Percentiles rank a stretch among this genome's conserved stretches.
These are phyloP conservation scores for Aphelinus certus DNA, from an alignment of 1,140 invertebrate genomes.

Conservation along the genomic window DNA sequence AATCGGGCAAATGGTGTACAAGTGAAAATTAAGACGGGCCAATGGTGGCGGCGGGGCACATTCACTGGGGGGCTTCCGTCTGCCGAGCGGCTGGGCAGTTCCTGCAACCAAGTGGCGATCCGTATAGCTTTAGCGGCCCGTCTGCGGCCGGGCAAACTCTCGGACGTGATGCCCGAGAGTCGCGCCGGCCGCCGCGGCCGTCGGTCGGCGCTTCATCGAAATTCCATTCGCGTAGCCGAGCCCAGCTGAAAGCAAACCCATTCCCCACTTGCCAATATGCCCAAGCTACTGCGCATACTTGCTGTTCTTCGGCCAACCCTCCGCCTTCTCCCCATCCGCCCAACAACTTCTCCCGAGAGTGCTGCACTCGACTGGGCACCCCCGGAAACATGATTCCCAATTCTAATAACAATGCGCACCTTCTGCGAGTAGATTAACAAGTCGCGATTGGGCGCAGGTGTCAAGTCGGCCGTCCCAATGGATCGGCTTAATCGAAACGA, in stretches of 20 bases:
- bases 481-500: too few species aligned
- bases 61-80: too few species aligned
- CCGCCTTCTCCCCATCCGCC: background rate
- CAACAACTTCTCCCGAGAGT: too few species aligned
- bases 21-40: too few species aligned
- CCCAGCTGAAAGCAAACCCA: slow-evolving; percentile 47
- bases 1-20: too few species aligned
- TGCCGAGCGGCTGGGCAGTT: background rate
- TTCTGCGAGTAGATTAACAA: too few species aligned
- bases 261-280: slow-evolving; percentile 26
- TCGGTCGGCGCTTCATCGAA: slow-evolving; percentile 44
- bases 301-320: slow-evolving; percentile 6
- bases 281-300: background rate
- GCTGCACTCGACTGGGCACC: too few species aligned
- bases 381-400: too few species aligned
- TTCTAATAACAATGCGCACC: too few species aligned
- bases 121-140: slow-evolving; percentile 7
- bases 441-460: too few species aligned
- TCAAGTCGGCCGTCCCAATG: too few species aligned
- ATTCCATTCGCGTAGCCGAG: slow-evolving; percentile 48
- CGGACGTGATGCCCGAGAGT: slow-evolving; percentile 33
- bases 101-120: background rate
- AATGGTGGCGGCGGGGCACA: too few species aligned
- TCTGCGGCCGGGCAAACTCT: slow-evolving; percentile 38
- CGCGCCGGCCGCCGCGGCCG: background rate